Base-by-base conservation (phyloP, 2,888 invertebrate species). In the Apeira syringaria region DNA sequence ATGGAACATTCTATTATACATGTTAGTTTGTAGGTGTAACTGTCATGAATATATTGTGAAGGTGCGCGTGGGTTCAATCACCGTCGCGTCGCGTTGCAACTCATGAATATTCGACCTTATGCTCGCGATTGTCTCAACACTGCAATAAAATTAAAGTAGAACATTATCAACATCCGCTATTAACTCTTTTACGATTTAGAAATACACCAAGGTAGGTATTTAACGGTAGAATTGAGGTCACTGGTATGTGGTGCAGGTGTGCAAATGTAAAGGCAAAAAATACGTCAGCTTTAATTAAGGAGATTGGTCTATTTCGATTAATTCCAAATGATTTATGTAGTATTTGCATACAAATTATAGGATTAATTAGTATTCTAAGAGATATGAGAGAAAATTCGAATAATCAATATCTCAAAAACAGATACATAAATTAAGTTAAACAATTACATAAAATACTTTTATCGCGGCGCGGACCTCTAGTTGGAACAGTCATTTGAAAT, bases 131-230 rank as follows among this genome's bases (percentile, higher is more conserved):
- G 66, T 73, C 63, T 65, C 56, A 43, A 58, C 57, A 63, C 49
- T 50, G 65, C 63, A 63, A 71, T 77, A 66, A 77, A 71, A 73
- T 65, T 68, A 63, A 70, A 75, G 71, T 61, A 61, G 64, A 67
- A 64, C 65, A 69, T 65, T 59, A 50, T 62, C 62, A 58, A 67
- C 75, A 72, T 79, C 74, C 76, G 76, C 72, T 61, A 68, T 75
- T 70, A 72, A 74, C 64, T 60, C 45, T 65, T 70, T 69, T 64
- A 74, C 61, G 71, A 67, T 64, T 67, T 67, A 73, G 71, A 68
- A 68, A 75, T 64, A 64, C 54, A 53, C 48, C 52, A 40, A 34
- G 35, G 38, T 41, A 38, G 44, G 32, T 37, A 22, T 32, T 41
- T 37, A 29, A 31, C 32, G 17, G 32, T 33, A 33, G 35, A 40